Evolutionary conservation across 2,888 invertebrate species (phyloP).

Genomic region (Melinopterus prodromus): DNA sequence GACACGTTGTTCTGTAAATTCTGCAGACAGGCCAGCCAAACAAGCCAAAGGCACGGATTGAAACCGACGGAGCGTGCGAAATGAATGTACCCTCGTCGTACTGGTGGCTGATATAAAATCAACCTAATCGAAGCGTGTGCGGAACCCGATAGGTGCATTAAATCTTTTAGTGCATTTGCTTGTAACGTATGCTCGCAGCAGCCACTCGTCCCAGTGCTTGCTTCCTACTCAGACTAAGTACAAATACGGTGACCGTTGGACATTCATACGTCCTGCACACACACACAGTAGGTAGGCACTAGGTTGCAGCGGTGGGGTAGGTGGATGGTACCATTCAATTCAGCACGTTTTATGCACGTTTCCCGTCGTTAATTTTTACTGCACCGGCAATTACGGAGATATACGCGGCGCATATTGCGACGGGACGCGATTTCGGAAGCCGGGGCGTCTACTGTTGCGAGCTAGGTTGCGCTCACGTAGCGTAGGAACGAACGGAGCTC

Average conservation of each 20-base stretch:
- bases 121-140: constrained; percentile 22
- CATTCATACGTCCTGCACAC: not conserved
- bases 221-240: constrained; percentile 11
- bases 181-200: constrained; percentile 35
- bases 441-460: constrained; percentile 8
- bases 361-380: constrained; percentile 61
- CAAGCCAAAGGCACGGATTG: not conserved
- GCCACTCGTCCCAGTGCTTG: constrained; percentile 17
- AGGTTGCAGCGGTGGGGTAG: constrained; percentile 38
- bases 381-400: constrained; percentile 57
- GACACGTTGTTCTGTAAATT: not conserved
- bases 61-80: not conserved
- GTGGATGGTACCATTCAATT: constrained; percentile 58
- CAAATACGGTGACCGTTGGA: not conserved
- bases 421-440: constrained; percentile 10
- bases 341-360: constrained; percentile 59
- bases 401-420: constrained; percentile 42
- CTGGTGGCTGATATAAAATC: constrained; percentile 12
- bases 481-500: not conserved
- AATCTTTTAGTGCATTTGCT: constrained; percentile 53
- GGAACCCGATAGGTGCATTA: constrained; percentile 47
- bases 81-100: not conserved
- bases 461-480: not conserved
- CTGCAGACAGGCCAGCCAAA: not conserved
- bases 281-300: not conserved